Base-by-base conservation (phyloP, 2,888 invertebrate species). In the Epirrita christyi region DNA sequence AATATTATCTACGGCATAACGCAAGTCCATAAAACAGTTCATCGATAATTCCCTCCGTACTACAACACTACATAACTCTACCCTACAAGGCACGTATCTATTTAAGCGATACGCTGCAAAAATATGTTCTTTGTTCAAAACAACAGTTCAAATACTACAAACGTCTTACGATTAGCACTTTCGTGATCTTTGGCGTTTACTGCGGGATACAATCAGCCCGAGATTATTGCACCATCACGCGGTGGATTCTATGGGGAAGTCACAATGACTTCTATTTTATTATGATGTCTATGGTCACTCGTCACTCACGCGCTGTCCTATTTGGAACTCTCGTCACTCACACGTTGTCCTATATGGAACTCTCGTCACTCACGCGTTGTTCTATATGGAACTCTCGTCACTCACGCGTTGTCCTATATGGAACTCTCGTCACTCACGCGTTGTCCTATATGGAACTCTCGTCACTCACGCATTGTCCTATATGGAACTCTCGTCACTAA, bases 31-130 rank as follows among this genome's bases (percentile, higher is more conserved):
- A 51, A 54, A 48, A 32, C 9, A 71, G 61, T 61, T 55, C 55
- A 64, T 68, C 65, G 65, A 66, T 64, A 69, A 67, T 63, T 51
- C 61, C 68, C 61, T 66, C 63, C 67, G 68, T 68, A 59, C 57
- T 27, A 71, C 71, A 71, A 71, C 71, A 68, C 73, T 70, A 67
- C 70, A 68, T 64, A 64, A 66, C 71, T 72, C 72, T 13, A n/a
- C 9, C 34, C 80, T n/a, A 79, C 85, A 87, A 89, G 86, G 88
- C 88, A 88, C 85, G 86, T 83, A 88, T 83, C 88, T 62, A 50
- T 79, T 71, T 72, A 77, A 80, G 81, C 74, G 87, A 88, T 87
- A 88, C 89, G 88, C 68, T 88, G 86, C 78, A 88, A 89, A 88
- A 88, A 89, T 88, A 88, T 84, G 78, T 52, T 76, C 78, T 87